These are phyloP conservation scores for Denticeps clupeoides DNA, from an alignment of 2,797 vertebrate genomes.

Conservation along the genomic window DNA sequence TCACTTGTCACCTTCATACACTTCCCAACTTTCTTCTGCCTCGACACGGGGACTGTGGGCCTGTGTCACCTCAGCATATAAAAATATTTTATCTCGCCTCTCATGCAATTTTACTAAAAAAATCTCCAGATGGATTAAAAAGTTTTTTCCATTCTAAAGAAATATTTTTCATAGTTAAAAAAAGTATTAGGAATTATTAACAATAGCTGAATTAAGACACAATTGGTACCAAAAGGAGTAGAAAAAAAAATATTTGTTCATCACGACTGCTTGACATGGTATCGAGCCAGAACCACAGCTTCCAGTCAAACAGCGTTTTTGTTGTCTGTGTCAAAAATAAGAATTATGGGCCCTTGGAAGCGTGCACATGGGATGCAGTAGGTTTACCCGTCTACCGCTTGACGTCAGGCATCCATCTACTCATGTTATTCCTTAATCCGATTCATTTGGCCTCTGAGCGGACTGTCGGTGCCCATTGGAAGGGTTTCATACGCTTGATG, in stretches of 20 bases:
- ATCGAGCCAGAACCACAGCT: too few species aligned
- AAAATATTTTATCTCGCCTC: too few species aligned
- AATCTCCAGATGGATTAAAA: too few species aligned
- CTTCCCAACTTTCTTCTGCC: background rate
- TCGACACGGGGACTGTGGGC: background rate
- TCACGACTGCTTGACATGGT: too few species aligned
- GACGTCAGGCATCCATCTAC: slow-evolving; percentile 80
- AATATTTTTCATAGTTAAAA: too few species aligned
- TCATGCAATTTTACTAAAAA: too few species aligned
- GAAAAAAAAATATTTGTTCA: too few species aligned
- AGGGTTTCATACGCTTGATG: slow-evolving; percentile 82
- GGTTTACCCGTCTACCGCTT: slow-evolving; percentile 68
- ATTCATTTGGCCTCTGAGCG: slow-evolving; percentile 78
- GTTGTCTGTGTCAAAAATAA: slow-evolving; percentile 60
- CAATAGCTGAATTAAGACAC: too few species aligned
- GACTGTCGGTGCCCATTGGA: slow-evolving; percentile 75
- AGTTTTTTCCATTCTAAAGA: too few species aligned
- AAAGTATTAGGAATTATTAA: too few species aligned
- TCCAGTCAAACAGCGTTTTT: too few species aligned
- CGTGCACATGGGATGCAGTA: slow-evolving; percentile 48
- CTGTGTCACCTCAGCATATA: background rate
- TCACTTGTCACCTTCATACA: background rate
- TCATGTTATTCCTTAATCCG: slow-evolving; percentile 80
- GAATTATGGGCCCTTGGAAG: slow-evolving; percentile 60
- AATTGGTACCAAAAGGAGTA: too few species aligned